Conservation (phyloP, 1,140 invertebrate species). For the Drosophila dunni region DNA sequence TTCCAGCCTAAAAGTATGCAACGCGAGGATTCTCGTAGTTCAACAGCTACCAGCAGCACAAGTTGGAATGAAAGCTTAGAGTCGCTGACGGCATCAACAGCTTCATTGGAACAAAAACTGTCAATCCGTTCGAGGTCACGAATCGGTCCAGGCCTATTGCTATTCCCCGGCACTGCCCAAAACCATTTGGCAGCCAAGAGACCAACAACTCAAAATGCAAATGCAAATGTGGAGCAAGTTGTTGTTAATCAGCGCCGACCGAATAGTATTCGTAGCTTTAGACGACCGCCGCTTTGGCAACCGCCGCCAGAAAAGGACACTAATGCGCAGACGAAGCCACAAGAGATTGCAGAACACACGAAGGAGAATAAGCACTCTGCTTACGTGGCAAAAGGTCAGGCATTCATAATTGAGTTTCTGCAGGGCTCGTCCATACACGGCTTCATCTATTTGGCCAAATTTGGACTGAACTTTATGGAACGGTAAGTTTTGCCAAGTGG, state of each 20-base stretch:
- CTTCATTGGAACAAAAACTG: constrained; percentile 42
- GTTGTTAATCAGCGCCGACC: constrained; percentile 59
- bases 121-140: not conserved
- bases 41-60: constrained; percentile 5
- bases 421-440: constrained; percentile 81
- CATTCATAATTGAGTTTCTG: constrained; percentile 81
- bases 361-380: constrained; percentile 4
- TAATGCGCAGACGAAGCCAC: not conserved
- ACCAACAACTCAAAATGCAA: constrained; percentile 29
- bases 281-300: constrained; percentile 72
- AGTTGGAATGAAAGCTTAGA: constrained; percentile 25
- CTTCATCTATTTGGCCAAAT: constrained; percentile 82
- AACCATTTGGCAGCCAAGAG: constrained; percentile 29
- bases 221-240: constrained; percentile 49
- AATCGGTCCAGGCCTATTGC: constrained; percentile 58
- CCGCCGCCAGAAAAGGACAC: not conserved
- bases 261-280: constrained; percentile 68
- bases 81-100: constrained; percentile 61
- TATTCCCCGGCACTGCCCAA: constrained; percentile 65
- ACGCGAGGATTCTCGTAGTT: not conserved
- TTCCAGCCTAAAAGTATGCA: constrained; percentile 13
- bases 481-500: constrained; percentile 58
- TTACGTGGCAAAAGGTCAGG: constrained; percentile 61
- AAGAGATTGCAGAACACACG: not conserved
- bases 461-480: constrained; percentile 74